phyloP scores from a whole-genome alignment of 2,888 invertebrate genomes.

The Tetragonisca angustula region DNA sequence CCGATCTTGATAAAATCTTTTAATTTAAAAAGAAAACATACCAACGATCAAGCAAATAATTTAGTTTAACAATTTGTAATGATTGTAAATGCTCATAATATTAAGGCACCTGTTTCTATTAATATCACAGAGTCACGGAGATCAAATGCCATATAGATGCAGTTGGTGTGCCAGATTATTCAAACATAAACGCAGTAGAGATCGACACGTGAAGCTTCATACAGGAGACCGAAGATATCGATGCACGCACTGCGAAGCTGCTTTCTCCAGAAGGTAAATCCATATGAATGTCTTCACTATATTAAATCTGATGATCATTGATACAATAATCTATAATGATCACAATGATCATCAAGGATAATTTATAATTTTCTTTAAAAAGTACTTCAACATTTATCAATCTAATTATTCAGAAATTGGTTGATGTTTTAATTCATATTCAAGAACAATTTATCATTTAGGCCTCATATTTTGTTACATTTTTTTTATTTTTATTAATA shows the following conservation, averaged over 20 bases:
- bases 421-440: background rate
- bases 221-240: slow-evolving; percentile 96
- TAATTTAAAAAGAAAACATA: too few relatives aligned
- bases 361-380: background rate
- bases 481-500: background rate
- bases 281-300: background rate
- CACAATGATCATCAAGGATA: background rate
- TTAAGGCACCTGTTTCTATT: background rate
- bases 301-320: background rate
- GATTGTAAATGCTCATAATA: background rate
- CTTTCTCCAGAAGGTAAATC: slow-evolving; percentile 94
- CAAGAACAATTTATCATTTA: background rate
- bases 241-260: slow-evolving; percentile 95
- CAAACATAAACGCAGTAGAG: slow-evolving; percentile 97
- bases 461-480: background rate
- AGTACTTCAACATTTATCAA: background rate
- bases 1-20: too few relatives aligned
- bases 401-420: background rate
- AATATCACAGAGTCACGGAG: slow-evolving; percentile 92
- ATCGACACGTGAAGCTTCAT: slow-evolving; percentile 96
- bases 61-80: too few relatives aligned
- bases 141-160: slow-evolving; percentile 96
- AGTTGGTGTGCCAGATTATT: slow-evolving; percentile 96
- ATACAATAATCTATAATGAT: too few relatives aligned
- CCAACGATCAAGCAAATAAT: too few relatives aligned